phyloP scores from a whole-genome alignment of 2,888 invertebrate species.

The Andricus quercusramuli region DNA sequence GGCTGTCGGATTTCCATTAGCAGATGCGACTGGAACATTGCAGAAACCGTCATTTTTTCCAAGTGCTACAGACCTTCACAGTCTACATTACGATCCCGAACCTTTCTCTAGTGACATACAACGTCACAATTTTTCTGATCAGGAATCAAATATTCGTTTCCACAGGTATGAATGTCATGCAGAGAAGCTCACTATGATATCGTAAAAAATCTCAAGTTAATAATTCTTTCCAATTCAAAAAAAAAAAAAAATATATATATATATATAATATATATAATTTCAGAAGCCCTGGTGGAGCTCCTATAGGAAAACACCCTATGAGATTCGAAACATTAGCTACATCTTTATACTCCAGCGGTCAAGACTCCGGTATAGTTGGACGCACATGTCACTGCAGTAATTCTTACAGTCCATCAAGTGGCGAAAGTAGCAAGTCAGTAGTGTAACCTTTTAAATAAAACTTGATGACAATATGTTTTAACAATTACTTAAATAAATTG shows the following conservation, averaged over 20 bases:
- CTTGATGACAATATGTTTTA: too few species aligned
- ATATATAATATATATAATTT: neutral
- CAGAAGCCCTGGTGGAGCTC: neutral
- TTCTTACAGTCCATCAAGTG: constrained; percentile 84
- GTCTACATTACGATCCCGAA: constrained; percentile 72
- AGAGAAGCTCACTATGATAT: too few species aligned
- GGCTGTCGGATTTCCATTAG: constrained; percentile 71
- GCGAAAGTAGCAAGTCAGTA: constrained; percentile 86
- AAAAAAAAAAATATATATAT: too few species aligned
- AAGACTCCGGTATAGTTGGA: constrained; percentile 87
- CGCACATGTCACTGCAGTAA: constrained; percentile 84
- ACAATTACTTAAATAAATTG: too few species aligned
- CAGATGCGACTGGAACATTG: constrained; percentile 59
- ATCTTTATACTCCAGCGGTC: constrained; percentile 90
- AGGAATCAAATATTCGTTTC: constrained; percentile 71
- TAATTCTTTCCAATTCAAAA: too few species aligned
- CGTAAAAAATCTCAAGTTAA: too few species aligned
- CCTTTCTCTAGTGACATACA: constrained; percentile 70
- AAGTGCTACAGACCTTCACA: constrained; percentile 75
- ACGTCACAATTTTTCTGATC: constrained; percentile 70
- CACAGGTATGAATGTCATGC: constrained; percentile 61
- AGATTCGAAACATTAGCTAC: constrained; percentile 87
- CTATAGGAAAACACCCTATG: constrained; percentile 50
- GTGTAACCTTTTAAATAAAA: too few species aligned
- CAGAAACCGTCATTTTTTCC: constrained; percentile 79